A percentile compares a stretch with the other conserved stretches of the same genome.
Conservation (phyloP, 2,113 vertebrate species). For the Gavialis gangeticus region DNA sequence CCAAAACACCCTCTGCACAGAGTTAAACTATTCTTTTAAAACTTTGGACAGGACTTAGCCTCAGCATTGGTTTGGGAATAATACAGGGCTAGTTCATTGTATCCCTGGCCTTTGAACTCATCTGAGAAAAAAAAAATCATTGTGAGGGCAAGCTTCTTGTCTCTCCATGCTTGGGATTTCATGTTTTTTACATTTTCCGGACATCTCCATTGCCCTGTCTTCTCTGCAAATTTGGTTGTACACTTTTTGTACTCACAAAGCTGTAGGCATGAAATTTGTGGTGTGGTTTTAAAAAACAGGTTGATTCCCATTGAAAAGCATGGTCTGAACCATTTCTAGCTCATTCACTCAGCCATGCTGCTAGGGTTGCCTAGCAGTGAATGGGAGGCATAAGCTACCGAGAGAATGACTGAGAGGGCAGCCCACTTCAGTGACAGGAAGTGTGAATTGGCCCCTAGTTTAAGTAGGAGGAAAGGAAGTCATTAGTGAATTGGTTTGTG, state of each 20-base stretch:
- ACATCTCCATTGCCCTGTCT: not conserved
- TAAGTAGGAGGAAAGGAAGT: conserved; percentile 74
- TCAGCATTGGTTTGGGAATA: not conserved
- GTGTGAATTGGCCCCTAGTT: conserved; percentile 56
- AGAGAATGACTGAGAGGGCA: conserved; percentile 1
- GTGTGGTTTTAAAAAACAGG: accelerated
- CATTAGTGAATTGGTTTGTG: conserved; percentile 67
- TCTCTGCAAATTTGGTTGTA: accelerated
- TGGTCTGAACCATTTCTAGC: conserved; percentile 1
- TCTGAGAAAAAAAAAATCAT: not conserved
- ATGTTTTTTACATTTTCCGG: accelerated
- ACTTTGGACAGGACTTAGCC: not conserved
- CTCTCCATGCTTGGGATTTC: accelerated
- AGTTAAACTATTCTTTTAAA: not conserved
- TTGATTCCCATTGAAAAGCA: not conserved
- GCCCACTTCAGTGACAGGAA: conserved; percentile 53
- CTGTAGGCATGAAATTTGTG: not conserved
- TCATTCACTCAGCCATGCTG: conserved; percentile 11
- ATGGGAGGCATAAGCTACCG: not conserved
- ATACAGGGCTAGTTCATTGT: not conserved
- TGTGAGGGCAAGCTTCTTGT: not conserved
- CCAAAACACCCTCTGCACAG: accelerated
- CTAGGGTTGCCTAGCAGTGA: not conserved
- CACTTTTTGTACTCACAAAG: not conserved
- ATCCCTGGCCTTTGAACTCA: not conserved